Conservation (phyloP, 2,888 invertebrate genomes). For the Hemistola chrysoprasaria region DNA sequence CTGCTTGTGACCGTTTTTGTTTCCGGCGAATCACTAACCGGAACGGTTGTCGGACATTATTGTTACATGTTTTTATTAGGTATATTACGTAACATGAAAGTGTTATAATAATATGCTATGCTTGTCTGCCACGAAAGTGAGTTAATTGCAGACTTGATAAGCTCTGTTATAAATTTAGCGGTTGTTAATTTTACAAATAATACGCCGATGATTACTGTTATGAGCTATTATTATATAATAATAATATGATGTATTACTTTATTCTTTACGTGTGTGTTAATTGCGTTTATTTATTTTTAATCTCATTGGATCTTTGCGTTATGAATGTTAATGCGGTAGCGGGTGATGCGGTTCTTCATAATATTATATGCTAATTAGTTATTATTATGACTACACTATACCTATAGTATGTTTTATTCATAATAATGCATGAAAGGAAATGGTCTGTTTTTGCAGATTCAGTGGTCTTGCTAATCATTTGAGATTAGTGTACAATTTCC, state of each 20-base stretch:
- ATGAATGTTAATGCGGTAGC: constrained; percentile 20
- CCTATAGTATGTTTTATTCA: constrained; percentile 19
- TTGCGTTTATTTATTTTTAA: constrained; percentile 19
- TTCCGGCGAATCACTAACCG: constrained; percentile 43
- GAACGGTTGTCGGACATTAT: constrained; percentile 43
- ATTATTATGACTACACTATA: constrained; percentile 16
- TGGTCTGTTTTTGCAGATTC: constrained; percentile 3
- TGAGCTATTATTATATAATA: too few relatives aligned
- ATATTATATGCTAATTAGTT: constrained; percentile 21
- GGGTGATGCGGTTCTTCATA: constrained; percentile 15
- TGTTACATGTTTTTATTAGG: constrained; percentile 39
- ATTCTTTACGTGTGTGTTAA: neutral
- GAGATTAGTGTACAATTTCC: neutral
- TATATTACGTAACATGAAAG: constrained; percentile 55
- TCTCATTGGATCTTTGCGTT: constrained; percentile 8
- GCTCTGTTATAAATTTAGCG: constrained; percentile 28
- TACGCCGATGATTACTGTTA: neutral
- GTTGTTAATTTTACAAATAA: constrained; percentile 28
- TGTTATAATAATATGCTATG: constrained; percentile 53
- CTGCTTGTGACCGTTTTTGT: constrained; percentile 30
- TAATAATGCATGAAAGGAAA: constrained; percentile 13
- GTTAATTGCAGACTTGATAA: constrained; percentile 53
- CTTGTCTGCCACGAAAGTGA: constrained; percentile 64
- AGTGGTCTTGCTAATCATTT: constrained; percentile 5
- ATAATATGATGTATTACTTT: neutral